Evolutionary conservation across 2,888 invertebrate species (phyloP).

Genomic region (Aspidiotus destructor): DNA sequence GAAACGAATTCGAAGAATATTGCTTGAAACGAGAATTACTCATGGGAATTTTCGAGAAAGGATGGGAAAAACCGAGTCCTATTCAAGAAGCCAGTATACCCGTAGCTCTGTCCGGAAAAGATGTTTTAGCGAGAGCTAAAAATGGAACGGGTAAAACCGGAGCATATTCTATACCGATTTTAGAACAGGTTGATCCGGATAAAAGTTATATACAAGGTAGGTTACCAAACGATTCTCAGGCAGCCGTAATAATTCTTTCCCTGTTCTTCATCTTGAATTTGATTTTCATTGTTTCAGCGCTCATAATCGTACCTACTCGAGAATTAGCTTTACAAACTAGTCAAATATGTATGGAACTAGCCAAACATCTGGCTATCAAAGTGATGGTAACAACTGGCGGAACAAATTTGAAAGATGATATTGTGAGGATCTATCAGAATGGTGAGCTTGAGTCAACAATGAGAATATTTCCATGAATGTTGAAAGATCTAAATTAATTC

Average conservation of each 20-base stretch:
- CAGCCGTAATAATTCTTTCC: slow-evolving; percentile 4
- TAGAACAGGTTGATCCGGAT: slow-evolving; percentile 84
- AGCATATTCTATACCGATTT: slow-evolving; percentile 95
- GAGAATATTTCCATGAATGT: too few species aligned
- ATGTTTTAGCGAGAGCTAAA: slow-evolving; percentile 96
- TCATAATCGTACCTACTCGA: slow-evolving; percentile 96
- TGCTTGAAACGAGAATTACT: slow-evolving; percentile 92
- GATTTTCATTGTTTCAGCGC: slow-evolving; percentile 48
- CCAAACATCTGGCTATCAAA: slow-evolving; percentile 92
- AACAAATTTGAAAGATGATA: slow-evolving; percentile 94
- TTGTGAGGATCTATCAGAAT: slow-evolving; percentile 98
- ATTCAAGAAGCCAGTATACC: slow-evolving; percentile 99
- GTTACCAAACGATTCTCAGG: neutral
- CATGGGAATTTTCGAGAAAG: slow-evolving; percentile 99
- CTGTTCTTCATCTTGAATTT: neutral
- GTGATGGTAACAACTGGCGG: slow-evolving; percentile 99
- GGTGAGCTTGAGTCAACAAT: slow-evolving; percentile 47
- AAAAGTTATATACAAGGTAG: slow-evolving; percentile 82
- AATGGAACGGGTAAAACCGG: slow-evolving; percentile 99
- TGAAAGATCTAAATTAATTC: neutral
- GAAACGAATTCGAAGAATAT: slow-evolving; percentile 99
- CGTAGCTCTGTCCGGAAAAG: slow-evolving; percentile 93
- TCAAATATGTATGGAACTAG: slow-evolving; percentile 97
- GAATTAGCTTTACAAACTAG: slow-evolving; percentile 98
- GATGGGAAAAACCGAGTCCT: slow-evolving; percentile 98